Evolutionary conservation across 2,797 vertebrate species (phyloP).

Genomic region (Nasua narica): DNA sequence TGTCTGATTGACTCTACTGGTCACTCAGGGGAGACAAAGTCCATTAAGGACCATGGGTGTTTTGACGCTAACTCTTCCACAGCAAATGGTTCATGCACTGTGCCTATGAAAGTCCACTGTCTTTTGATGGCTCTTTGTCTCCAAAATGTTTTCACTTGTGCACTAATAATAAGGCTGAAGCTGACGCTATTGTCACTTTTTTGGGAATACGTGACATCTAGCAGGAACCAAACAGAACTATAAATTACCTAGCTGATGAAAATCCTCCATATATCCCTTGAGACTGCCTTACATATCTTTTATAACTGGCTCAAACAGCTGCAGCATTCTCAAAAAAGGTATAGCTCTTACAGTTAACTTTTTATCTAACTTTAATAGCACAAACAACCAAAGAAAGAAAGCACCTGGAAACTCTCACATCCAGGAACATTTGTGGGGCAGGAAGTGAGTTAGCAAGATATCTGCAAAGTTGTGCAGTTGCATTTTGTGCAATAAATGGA

Average conservation of each 20-base stretch:
- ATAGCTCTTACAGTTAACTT: neutral
- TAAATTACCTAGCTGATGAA: constrained; percentile 59
- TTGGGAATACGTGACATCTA: constrained; percentile 56
- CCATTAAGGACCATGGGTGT: neutral
- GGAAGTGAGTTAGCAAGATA: constrained; percentile 23
- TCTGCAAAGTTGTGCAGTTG: neutral
- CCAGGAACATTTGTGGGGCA: neutral
- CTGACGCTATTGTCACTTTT: constrained; percentile 58
- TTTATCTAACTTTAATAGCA: constrained; percentile 30
- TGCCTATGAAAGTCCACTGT: neutral
- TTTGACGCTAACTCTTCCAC: neutral
- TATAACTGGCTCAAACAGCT: constrained; percentile 60
- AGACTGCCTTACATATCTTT: constrained; percentile 37
- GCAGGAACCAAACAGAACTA: constrained; percentile 50
- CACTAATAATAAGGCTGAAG: constrained; percentile 66
- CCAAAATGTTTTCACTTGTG: constrained; percentile 44
- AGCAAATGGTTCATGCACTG: neutral
- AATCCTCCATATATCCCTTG: constrained; percentile 44
- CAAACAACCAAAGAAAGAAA: constrained; percentile 49
- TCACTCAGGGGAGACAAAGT: neutral
- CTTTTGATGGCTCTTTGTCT: neutral
- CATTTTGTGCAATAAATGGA: neutral
- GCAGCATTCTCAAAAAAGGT: constrained; percentile 61
- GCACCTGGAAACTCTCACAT: constrained; percentile 39
- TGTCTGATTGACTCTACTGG: neutral